Evolutionary conservation across 2,797 vertebrate genomes (phyloP).

Genomic region (Danio albolineatus): DNA sequence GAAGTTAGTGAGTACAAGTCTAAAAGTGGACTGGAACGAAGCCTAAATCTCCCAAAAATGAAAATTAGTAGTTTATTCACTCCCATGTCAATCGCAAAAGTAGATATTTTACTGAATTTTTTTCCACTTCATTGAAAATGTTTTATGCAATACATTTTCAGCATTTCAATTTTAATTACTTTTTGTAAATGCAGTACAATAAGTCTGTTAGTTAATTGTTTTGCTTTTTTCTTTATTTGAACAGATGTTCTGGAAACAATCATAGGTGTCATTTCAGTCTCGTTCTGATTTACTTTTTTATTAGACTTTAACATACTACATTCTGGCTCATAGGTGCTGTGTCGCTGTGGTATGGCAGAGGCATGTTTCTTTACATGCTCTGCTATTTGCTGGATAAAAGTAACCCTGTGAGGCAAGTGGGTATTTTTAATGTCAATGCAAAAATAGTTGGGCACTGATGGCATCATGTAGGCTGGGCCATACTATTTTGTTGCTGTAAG

Average conservation of each 20-base stretch:
- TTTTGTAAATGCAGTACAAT: not conserved
- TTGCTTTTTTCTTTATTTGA: not conserved
- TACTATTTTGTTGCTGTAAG: not conserved
- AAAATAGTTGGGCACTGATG: conserved; percentile 18
- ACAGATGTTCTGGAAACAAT: not conserved
- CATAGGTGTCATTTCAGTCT: not conserved
- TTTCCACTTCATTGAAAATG: no score
- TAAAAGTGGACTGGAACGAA: no score
- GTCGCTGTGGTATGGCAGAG: not conserved
- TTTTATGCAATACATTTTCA: no score
- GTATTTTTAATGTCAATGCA: conserved; percentile 20
- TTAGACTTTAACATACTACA: not conserved
- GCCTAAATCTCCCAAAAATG: no score
- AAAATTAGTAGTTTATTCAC: no score
- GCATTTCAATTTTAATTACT: no score
- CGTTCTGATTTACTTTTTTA: not conserved
- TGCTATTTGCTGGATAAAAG: conserved; percentile 13
- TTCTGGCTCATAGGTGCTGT: not conserved
- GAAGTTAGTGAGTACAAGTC: no score
- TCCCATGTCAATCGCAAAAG: no score
- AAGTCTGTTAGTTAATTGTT: not conserved
- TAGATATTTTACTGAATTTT: no score
- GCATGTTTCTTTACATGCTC: not conserved
- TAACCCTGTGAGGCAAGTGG: conserved; percentile 10
- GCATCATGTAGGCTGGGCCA: conserved; percentile 16